A percentile compares a stretch with the other conserved stretches of the same genome.
Conservation (phyloP, 2,113 vertebrate species). For the Antechinus flavipes region DNA sequence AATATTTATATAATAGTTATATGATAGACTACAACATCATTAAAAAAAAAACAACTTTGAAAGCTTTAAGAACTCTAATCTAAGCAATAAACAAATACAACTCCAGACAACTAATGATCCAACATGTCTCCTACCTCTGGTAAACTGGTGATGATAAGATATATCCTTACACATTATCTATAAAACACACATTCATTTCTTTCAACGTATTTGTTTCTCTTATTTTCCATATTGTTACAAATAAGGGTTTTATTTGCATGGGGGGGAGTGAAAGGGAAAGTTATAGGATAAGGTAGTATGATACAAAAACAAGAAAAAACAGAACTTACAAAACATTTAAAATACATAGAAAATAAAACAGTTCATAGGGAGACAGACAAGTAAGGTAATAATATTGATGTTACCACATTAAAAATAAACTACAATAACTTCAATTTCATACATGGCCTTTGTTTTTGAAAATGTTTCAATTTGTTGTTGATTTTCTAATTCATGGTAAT, state of each 20-base stretch:
- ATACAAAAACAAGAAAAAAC: not conserved
- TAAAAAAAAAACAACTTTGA: not conserved
- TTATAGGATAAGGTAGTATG: not conserved
- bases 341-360: not conserved
- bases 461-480: not conserved
- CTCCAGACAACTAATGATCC: not conserved
- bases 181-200: not conserved
- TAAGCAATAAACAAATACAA: not conserved
- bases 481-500: too few species aligned
- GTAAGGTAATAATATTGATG: too few species aligned
- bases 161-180: not conserved
- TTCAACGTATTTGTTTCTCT: not conserved
- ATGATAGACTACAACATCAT: not conserved
- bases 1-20: not conserved
- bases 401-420: not conserved
- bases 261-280: not conserved
- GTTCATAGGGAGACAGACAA: not conserved
- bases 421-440: not conserved
- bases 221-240: not conserved
- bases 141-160: not conserved
- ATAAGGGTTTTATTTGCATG: not conserved
- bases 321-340: not conserved
- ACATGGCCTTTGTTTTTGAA: not conserved
- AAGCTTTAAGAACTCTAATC: not conserved
- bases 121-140: not conserved